These are phyloP conservation scores for Vidua chalybeata DNA, from an alignment of 2,113 vertebrate genomes.

Conservation along the genomic window DNA sequence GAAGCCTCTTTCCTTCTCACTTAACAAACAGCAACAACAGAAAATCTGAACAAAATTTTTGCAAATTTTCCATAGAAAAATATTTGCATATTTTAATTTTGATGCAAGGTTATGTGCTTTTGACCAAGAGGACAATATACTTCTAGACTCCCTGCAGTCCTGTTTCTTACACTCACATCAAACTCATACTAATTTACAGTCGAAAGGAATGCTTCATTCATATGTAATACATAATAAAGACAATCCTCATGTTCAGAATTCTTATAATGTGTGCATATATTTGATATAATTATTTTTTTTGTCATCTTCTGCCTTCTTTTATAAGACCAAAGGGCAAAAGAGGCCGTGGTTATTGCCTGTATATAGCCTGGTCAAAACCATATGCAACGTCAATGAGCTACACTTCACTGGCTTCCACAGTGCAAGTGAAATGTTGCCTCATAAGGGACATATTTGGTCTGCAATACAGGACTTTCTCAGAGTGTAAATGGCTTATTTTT, in stretches of 20 bases:
- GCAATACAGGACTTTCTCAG: constrained; percentile 35
- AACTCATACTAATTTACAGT: neutral
- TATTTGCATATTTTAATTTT: neutral
- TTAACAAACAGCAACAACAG: neutral
- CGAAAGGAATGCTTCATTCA: neutral
- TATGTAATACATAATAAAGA: neutral
- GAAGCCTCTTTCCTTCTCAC: neutral
- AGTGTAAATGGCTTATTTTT: constrained; percentile 49
- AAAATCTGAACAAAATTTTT: neutral
- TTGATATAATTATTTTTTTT: neutral
- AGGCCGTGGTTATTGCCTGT: neutral
- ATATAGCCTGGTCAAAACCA: neutral
- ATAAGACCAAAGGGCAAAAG: neutral
- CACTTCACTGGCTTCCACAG: neutral
- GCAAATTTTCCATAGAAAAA: neutral
- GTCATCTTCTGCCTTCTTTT: neutral
- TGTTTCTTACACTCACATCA: neutral
- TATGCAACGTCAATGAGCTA: neutral
- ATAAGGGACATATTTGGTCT: neutral
- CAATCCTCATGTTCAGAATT: neutral
- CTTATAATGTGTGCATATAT: neutral
- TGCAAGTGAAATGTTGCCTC: neutral
- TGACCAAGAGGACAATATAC: neutral
- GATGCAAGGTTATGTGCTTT: neutral
- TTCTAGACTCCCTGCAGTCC: neutral